phyloP scores from a whole-genome alignment of 2,113 vertebrate genomes.

The Tapirus terrestris region DNA sequence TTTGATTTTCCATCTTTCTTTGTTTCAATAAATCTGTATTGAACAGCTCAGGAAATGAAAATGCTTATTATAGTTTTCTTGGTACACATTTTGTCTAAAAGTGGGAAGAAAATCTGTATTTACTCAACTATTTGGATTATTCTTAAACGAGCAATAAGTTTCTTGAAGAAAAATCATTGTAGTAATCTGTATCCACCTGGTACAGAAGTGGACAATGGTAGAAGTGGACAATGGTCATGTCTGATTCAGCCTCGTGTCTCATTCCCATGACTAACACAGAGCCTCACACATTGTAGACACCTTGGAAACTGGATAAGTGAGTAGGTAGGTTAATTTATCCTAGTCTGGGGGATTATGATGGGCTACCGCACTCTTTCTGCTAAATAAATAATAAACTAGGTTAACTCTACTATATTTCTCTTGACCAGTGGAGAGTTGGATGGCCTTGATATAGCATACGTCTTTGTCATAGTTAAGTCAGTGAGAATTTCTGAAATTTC shows the following conservation, averaged over 20 bases:
- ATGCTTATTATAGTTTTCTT: not conserved
- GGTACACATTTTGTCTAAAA: not conserved
- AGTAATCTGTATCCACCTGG: not conserved
- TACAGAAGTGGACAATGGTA: not conserved
- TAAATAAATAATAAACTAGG: not conserved
- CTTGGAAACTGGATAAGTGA: not conserved
- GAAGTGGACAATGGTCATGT: not conserved
- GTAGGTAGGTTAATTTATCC: not conserved
- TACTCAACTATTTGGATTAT: not conserved
- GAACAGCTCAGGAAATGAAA: conserved; percentile 1
- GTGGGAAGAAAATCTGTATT: not conserved
- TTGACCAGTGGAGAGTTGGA: not conserved
- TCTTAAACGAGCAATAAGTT: not conserved
- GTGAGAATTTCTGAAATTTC: not conserved
- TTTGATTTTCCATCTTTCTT: not conserved
- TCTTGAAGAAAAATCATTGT: not conserved
- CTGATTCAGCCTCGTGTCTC: not conserved
- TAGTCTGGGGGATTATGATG: not conserved
- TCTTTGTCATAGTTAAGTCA: not conserved
- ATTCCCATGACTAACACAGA: not conserved
- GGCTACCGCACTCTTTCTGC: not conserved
- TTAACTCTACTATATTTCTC: not conserved
- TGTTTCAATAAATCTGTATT: not conserved
- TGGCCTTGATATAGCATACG: not conserved
- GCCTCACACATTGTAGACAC: not conserved